Base-by-base conservation (phyloP, 37 sponge, comb jelly and placozoan genomes). In the Cladorhizidae sp. region DNA sequence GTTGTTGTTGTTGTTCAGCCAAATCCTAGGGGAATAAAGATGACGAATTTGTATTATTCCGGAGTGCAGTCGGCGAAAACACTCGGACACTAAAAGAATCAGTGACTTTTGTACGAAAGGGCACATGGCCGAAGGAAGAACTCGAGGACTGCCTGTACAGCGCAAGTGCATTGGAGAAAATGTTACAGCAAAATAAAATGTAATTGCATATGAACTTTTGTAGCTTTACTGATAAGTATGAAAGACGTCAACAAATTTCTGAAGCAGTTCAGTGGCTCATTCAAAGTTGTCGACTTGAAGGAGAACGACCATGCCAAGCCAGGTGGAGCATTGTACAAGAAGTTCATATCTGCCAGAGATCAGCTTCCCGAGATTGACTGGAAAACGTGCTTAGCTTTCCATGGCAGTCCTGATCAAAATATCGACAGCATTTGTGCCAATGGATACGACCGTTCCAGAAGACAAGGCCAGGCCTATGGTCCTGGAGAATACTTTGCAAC, bases 401-500 rank as follows among this genome's bases (percentile, higher is more conserved):
- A 93, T 58, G 94, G 94, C 20, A 90, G 90, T 3, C 15, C 90
- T 36, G 83, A 78, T 21, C 3, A 23, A 17, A 93, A 93, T 61
- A 89, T 93, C 22, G 17, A 54, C 26, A 86, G 90, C 35, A 93
- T 93, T 36, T 93, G 90, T 64, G 49, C 36, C 43, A 89, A 89
- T 73, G 94, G 94, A 20, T 93, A 83, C 64, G 86, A 93, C 51
- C 78, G 85, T 1, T 50, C 18, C 0, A 38, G 25, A 42, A 79
- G 88, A 52, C 62, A 78, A 41, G 94, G 94, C 9, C 94, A 93
- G 40, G 82, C 87, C 2, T 78, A 83, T 75, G 94, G 94, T 39
- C 59, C 87, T 18, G 94, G 94, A 31, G 94, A 93, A 56, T 93
- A 93, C 59, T 93, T 93, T 79, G 87, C 90, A 23, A 81, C 81